Percentiles rank a stretch among this genome's conserved stretches.
Evolutionary conservation across 2,113 vertebrate genomes (phyloP).

Genomic region (Corythaixoides concolor): DNA sequence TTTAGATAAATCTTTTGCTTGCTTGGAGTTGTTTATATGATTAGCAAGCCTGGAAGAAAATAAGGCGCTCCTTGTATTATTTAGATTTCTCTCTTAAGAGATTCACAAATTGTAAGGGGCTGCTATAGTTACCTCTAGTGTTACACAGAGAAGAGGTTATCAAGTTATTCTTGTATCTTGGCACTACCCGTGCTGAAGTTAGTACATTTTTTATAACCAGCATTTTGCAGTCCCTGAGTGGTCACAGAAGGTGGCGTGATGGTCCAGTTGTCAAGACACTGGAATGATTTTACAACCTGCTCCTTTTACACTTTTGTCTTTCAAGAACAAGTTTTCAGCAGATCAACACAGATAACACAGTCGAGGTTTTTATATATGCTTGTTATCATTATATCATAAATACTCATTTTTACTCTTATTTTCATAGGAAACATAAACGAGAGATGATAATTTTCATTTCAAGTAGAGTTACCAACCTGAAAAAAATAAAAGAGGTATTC

Average conservation of each 20-base stretch:
- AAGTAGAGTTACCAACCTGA: background rate
- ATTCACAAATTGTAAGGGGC: background rate
- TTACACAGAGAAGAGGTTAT: background rate
- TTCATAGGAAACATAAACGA: background rate
- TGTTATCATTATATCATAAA: background rate
- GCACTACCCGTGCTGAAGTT: background rate
- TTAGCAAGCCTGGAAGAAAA: background rate
- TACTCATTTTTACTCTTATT: background rate
- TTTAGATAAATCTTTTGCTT: background rate
- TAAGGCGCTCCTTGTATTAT: background rate
- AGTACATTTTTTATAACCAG: background rate
- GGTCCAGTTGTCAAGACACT: background rate
- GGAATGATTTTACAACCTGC: background rate
- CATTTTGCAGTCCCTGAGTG: background rate
- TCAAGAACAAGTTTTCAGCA: background rate
- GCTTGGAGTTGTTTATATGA: background rate
- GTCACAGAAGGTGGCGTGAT: background rate
- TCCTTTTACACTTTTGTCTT: background rate
- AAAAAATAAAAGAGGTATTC: background rate
- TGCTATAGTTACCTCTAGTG: background rate
- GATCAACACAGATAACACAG: background rate
- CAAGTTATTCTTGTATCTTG: background rate
- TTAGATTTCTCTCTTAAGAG: background rate
- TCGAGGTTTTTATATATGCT: background rate
- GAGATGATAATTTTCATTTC: background rate